Evolutionary conservation across 2,113 vertebrate genomes (phyloP).

Genomic region (Syngnathus typhle): DNA sequence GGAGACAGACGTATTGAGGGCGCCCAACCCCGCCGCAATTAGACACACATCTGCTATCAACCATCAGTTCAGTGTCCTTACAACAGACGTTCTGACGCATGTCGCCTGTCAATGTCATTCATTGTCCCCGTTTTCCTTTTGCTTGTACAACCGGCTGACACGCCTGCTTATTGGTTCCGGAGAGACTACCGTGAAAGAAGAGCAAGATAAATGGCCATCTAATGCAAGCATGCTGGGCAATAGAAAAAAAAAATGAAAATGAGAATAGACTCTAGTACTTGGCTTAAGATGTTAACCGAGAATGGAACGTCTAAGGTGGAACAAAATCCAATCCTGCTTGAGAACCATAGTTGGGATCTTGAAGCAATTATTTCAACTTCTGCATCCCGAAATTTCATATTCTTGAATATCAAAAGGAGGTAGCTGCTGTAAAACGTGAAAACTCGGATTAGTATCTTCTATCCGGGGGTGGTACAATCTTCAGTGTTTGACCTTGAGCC

Average conservation of each 20-base stretch:
- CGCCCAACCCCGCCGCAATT: conserved; percentile 53
- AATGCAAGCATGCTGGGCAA: not conserved
- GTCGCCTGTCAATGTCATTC: conserved; percentile 64
- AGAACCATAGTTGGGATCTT: no score
- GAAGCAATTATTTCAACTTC: no score
- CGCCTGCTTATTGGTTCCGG: conserved; percentile 28
- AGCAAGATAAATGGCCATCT: conserved; percentile 11
- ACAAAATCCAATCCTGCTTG: no score
- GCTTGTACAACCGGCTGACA: conserved; percentile 29
- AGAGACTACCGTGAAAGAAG: conserved; percentile 33
- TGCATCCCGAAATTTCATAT: no score
- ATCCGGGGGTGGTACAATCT: no score
- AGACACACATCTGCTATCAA: conserved; percentile 67
- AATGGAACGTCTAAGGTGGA: no score
- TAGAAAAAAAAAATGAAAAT: not conserved
- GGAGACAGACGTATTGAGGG: conserved; percentile 53
- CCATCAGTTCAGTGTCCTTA: conserved; percentile 54
- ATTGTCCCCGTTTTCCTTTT: conserved; percentile 48
- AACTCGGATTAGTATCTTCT: no score
- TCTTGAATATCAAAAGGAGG: no score
- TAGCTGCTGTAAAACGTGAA: no score
- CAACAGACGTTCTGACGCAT: conserved; percentile 44
- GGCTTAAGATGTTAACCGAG: no score
- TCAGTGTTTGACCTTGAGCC: no score
- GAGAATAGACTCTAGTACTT: not conserved